phyloP scores from a whole-genome alignment of 2,797 vertebrate species.

The Cyprinodon diabolis region DNA sequence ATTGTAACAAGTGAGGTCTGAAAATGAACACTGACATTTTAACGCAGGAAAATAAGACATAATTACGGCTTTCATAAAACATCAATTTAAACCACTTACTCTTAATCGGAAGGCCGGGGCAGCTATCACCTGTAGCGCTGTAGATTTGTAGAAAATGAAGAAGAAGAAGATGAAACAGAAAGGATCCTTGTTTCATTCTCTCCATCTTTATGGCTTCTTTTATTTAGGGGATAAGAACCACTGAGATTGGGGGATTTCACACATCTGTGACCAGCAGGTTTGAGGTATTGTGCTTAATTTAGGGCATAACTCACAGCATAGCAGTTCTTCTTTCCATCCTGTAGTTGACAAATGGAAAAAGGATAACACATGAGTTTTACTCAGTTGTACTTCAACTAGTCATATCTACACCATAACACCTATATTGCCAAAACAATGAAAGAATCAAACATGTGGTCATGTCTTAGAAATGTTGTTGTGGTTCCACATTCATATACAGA shows the following conservation, averaged over 20 bases:
- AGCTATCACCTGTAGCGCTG: rapidly evolving
- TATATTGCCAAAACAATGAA: neutral
- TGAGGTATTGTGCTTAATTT: neutral
- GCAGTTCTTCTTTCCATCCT: constrained; percentile 27
- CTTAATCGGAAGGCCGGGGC: neutral
- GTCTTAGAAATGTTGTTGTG: neutral
- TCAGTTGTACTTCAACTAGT: neutral
- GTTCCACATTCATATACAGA: neutral
- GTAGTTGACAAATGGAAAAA: neutral
- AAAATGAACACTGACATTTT: neutral
- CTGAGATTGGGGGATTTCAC: neutral
- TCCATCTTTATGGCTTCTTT: constrained; percentile 27
- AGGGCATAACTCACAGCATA: constrained; percentile 7
- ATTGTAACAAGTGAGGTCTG: constrained; percentile 13
- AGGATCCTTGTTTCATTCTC: neutral
- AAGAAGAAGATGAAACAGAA: constrained; percentile 9
- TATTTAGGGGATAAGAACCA: neutral
- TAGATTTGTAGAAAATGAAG: constrained; percentile 6
- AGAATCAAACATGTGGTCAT: neutral
- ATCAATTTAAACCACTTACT: neutral
- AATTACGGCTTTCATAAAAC: neutral
- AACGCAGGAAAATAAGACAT: neutral
- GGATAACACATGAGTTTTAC: neutral
- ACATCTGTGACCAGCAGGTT: neutral
- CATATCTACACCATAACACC: neutral